Evolutionary conservation across 1,140 invertebrate genomes (phyloP), one percentile per base, ranked within the genome.

Genomic region (Drosophila truncata): DNA sequence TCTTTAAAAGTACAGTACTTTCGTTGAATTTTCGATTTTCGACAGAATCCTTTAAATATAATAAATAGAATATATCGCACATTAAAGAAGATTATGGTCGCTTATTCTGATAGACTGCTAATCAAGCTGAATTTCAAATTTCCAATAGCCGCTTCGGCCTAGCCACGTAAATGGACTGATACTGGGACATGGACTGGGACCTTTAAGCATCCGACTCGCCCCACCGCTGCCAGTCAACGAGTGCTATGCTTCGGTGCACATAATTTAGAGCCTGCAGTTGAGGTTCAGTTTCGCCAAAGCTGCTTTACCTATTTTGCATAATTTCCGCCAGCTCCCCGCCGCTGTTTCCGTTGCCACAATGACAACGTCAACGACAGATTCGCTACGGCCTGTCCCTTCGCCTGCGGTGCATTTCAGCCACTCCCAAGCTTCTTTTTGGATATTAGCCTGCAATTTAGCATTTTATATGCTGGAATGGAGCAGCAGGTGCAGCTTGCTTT

Each of bases 261-360:
- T 85, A 91, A 91, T 81, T 80, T 78, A 88, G 76, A 79, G 82
- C 49, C 62, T 70, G 80, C 74, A 76, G 88, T 84, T 88, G 82
- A 78, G 81, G 77, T 91, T 82, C 74, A 85, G 88, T 84, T 82
- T 77, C 78, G 65, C 70, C 66, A 90, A 91, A 91, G 88, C 83
- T 47, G 87, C 83, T 87, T 87, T 91, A 79, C 80, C 87, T 91
- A 80, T 91, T 91, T 91, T 87, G 83, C 88, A 91, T 91, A 91
- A 91, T 91, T 91, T 91, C 70, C 80, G 78, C 78, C 72, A 73
- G 52, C 83, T 75, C 78, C 72, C 75, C 61, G 57, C 57, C 39
- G 31, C 58, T 41, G 63, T 39, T 54, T 44, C 27, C 50, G 59
- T 18, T 44, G 58, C 60, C 65, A 47, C 73, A 59, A 66, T 64